These are phyloP conservation scores for Grammomys surdaster DNA, from an alignment of 2,113 vertebrate species.

Conservation along the genomic window DNA sequence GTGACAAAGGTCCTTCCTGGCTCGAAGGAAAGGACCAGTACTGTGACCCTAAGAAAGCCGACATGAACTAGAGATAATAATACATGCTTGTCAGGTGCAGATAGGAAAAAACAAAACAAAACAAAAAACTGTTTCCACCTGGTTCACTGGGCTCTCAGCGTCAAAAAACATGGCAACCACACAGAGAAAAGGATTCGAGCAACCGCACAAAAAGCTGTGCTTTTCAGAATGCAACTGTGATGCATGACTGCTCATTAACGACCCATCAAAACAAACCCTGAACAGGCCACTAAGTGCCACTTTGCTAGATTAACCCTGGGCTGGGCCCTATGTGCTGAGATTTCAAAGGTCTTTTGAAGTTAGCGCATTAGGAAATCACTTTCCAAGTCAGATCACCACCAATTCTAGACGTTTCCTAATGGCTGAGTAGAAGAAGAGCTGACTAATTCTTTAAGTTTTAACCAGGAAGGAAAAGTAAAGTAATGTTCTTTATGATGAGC, in stretches of 20 bases:
- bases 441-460: conserved; percentile 85
- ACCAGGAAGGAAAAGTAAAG: conserved; percentile 75
- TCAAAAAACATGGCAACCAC: conserved; percentile 17
- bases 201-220: not conserved
- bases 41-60: not conserved
- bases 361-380: conserved; percentile 85
- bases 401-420: conserved; percentile 82
- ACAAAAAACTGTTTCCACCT: not conserved
- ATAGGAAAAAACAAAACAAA: not conserved
- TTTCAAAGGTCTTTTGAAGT: conserved; percentile 87
- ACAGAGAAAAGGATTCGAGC: not conserved
- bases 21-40: not conserved
- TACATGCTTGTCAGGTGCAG: not conserved
- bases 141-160: not conserved
- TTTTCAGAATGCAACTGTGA: conserved; percentile 42
- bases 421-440: conserved; percentile 77
- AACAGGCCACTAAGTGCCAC: conserved; percentile 79
- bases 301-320: conserved; percentile 81
- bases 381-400: conserved; percentile 77
- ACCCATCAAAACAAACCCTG: conserved; percentile 75
- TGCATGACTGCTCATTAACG: conserved; percentile 64
- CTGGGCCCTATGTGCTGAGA: conserved; percentile 79
- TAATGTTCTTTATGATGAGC: conserved; percentile 61
- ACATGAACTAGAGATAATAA: not conserved
- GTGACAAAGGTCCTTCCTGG: not conserved